Evolutionary conservation across 2,113 vertebrate species (phyloP).

Genomic region (Ursus arctos): DNA sequence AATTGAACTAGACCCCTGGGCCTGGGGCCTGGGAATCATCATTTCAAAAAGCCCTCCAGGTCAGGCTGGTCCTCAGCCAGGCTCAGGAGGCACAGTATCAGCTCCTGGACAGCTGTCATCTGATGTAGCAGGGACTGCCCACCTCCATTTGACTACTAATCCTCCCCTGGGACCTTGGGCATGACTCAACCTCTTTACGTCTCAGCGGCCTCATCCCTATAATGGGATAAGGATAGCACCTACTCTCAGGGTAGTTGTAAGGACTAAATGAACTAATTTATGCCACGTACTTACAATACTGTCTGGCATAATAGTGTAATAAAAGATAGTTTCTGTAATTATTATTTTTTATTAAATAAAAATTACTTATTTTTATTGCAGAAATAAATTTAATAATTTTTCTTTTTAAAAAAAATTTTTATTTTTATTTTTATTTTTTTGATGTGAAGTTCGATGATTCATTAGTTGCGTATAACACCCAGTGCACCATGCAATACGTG

Average conservation of each 20-base stretch:
- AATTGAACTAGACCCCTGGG: neutral
- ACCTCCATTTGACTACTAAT: neutral
- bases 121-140: neutral
- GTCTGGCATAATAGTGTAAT: neutral
- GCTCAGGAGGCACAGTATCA: neutral
- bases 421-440: too few species aligned
- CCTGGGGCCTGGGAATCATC: neutral
- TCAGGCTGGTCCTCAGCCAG: neutral
- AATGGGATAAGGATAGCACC: neutral
- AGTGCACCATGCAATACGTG: too few species aligned
- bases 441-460: too few species aligned
- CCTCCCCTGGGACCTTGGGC: neutral
- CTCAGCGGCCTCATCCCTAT: slow-evolving; percentile 6
- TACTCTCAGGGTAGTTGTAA: neutral
- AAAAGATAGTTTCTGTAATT: neutral
- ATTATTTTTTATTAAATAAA: neutral
- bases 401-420: too few species aligned
- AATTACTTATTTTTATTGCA: too few species aligned
- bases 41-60: neutral
- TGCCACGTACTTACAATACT: neutral
- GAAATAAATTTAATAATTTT: too few species aligned
- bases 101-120: neutral
- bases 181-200: neutral
- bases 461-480: too few species aligned
- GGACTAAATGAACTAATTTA: neutral